A percentile compares a stretch with the other conserved stretches of the same genome.
Conservation (phyloP, 1,140 invertebrate genomes). For the Bombus balteatus region DNA sequence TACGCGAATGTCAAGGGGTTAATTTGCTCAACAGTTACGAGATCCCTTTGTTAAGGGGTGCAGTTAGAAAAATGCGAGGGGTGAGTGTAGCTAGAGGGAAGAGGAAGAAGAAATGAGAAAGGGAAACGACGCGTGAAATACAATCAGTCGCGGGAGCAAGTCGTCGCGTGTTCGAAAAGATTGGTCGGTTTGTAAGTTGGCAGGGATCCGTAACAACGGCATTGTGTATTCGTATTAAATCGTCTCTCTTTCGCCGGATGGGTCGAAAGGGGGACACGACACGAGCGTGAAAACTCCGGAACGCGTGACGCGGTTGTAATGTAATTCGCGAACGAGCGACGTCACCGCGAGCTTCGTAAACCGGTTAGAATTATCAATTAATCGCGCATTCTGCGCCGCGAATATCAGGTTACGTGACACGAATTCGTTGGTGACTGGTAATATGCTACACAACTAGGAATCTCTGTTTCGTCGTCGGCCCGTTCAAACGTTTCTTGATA, state of each 20-base stretch:
- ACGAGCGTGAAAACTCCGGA: slow-evolving; percentile 5
- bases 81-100: neutral
- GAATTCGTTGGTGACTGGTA: neutral
- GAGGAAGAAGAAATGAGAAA: slow-evolving; percentile 44
- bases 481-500: neutral
- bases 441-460: neutral
- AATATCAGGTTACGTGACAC: slow-evolving; percentile 24
- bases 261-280: neutral
- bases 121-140: slow-evolving; percentile 62
- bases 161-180: slow-evolving; percentile 11
- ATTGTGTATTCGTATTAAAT: slow-evolving; percentile 5
- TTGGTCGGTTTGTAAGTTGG: slow-evolving; percentile 9
- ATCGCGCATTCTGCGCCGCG: slow-evolving; percentile 6
- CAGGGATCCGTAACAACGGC: neutral
- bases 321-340: slow-evolving; percentile 18
- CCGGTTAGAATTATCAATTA: slow-evolving; percentile 39
- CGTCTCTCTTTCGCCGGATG: neutral
- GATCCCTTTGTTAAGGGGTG: neutral
- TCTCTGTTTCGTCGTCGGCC: neutral
- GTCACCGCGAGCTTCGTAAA: slow-evolving; percentile 29
- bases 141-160: slow-evolving; percentile 26
- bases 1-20: neutral
- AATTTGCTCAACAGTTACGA: neutral
- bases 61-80: neutral
- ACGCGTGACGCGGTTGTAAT: slow-evolving; percentile 9